phyloP scores from a whole-genome alignment of 2,888 invertebrate species.

The Macrosiphum euphorbiae region DNA sequence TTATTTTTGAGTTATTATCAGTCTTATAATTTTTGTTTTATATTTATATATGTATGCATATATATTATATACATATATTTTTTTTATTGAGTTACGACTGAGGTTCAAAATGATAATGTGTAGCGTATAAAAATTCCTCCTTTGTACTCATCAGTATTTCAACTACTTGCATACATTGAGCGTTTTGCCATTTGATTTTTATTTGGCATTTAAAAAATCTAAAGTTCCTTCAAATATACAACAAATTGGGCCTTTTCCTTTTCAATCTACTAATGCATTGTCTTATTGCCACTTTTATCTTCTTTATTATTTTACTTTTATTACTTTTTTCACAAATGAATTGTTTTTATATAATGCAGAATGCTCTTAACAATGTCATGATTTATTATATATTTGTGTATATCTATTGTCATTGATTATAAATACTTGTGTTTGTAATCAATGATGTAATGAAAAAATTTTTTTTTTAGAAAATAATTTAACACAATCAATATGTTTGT shows the following conservation, averaged over 20 bases:
- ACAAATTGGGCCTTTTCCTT: constrained; percentile 61
- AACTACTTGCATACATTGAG: constrained; percentile 63
- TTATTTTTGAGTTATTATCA: constrained; percentile 55
- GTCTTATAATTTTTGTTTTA: constrained; percentile 53
- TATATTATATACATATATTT: constrained; percentile 33
- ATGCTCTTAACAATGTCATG: constrained; percentile 50
- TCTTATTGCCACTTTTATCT: constrained; percentile 58
- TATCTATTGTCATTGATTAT: constrained; percentile 45
- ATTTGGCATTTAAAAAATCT: constrained; percentile 61
- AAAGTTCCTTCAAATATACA: constrained; percentile 62
- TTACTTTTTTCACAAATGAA: constrained; percentile 47
- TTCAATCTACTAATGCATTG: constrained; percentile 52
- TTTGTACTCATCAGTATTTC: constrained; percentile 63
- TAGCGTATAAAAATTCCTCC: constrained; percentile 34
- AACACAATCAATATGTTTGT: constrained; percentile 62
- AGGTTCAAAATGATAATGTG: not conserved
- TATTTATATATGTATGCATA: constrained; percentile 12
- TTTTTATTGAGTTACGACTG: constrained; percentile 50
- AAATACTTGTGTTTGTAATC: constrained; percentile 43
- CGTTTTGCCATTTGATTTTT: constrained; percentile 62
- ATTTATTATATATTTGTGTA: constrained; percentile 61
- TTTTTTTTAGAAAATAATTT: constrained; percentile 59
- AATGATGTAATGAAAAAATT: constrained; percentile 22
- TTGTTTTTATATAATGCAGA: constrained; percentile 43
- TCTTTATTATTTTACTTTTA: constrained; percentile 58